phyloP scores from a whole-genome alignment of 2,113 vertebrate genomes.

The Erinaceus europaeus region DNA sequence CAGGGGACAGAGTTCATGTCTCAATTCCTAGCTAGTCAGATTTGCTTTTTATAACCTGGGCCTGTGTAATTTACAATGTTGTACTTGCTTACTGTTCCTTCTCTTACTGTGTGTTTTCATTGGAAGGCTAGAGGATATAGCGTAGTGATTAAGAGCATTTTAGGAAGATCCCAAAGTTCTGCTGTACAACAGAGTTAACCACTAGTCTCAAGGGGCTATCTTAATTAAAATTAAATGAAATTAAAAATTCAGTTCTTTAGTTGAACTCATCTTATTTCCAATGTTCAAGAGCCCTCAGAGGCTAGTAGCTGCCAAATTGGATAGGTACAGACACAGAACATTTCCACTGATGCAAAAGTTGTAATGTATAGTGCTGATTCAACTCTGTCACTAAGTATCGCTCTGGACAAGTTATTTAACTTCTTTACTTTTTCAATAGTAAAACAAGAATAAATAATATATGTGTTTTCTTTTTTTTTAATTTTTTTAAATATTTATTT shows the following conservation, averaged over 20 bases:
- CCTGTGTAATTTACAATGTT: neutral
- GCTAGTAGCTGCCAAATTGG: neutral
- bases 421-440: neutral
- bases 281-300: neutral
- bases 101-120: neutral
- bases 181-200: neutral
- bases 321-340: neutral
- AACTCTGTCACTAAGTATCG: neutral
- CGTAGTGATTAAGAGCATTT: neutral
- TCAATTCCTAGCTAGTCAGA: neutral
- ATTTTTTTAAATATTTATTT: too few species aligned
- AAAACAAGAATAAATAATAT: neutral
- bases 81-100: neutral
- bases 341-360: neutral
- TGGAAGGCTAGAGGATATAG: neutral
- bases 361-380: neutral
- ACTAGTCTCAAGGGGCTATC: neutral
- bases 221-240: neutral
- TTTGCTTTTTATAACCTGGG: neutral
- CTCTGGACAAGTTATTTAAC: neutral
- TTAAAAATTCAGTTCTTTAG: slow-evolving; percentile 9
- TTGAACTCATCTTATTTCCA: neutral
- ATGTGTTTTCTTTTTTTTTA: neutral
- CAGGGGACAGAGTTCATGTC: neutral
- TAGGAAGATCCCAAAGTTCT: neutral